Conservation (phyloP, 2,797 vertebrate species). For the Chelonia mydas region DNA sequence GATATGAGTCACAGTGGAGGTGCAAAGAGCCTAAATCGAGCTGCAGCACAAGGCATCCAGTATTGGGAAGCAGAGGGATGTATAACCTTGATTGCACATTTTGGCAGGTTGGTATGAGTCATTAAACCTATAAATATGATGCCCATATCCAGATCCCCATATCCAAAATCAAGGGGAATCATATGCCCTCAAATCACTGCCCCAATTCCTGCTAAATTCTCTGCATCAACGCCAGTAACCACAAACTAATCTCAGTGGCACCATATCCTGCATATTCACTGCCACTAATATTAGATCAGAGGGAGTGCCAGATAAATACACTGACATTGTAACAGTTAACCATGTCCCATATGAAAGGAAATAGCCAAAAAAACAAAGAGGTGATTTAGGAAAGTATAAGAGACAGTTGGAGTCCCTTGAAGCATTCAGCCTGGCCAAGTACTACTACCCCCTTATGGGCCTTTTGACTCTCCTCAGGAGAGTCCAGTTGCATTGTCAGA, state of each 20-base stretch:
- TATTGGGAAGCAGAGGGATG: accelerated
- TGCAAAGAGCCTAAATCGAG: neutral
- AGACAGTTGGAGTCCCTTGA: accelerated
- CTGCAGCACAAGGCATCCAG: neutral
- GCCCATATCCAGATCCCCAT: neutral
- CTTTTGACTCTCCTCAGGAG: too few species aligned
- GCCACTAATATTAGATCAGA: neutral
- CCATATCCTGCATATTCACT: neutral
- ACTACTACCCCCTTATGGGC: neutral
- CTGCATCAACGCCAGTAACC: neutral
- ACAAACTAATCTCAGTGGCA: neutral
- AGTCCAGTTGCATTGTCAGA: neutral
- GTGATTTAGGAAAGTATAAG: neutral
- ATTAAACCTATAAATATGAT: accelerated
- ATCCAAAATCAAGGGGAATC: accelerated
- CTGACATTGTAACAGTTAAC: neutral
- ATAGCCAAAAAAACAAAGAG: neutral
- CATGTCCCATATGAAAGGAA: neutral
- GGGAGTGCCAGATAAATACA: neutral
- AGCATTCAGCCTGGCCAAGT: accelerated
- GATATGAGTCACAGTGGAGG: neutral
- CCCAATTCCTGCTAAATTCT: neutral
- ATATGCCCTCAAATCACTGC: accelerated
- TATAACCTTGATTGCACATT: accelerated
- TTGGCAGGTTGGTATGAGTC: accelerated